Base-by-base conservation (phyloP, 2,797 vertebrate genomes). In the Cephalopachus bancanus region DNA sequence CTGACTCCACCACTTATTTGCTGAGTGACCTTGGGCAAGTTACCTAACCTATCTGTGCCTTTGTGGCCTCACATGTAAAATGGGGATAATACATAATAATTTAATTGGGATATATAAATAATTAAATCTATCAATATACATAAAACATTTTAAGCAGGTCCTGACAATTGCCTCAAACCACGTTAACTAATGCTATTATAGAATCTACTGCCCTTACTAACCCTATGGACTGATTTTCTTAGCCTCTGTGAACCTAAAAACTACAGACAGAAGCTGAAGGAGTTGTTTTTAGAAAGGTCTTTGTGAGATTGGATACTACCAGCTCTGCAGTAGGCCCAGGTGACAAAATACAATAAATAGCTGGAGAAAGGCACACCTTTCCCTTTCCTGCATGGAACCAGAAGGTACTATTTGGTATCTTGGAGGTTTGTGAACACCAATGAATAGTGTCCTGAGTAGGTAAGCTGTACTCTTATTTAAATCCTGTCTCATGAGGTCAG, bases 11-110 rank as follows among this genome's bases (percentile, higher is more conserved):
- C 10, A 59, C 30, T 90, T 94, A 91, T 9, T 89, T 93, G 79
- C n/a, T 62, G 16, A 91, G 28, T 85, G 51, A 89, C 6, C 64
- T 92, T 83, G 37, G 53, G 17, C 17, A 95, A 97, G 28, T 75
- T 51, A 33, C 30, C 59, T 51, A 79, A 78, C 24, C 14, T 90
- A 89, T 92, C 20, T 83, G 37, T 64, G 59, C 24, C n/a, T 84
- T n/a, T 87, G 11, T 64, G 83, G 64, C 33, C 26, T 83, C 57
- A 86, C 19, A 33, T 55, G 24, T 49, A 71, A 94, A 83, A 87
- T 57, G 11, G 4, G 62, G 15, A 67, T 51, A 81, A 20, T 60
- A 79, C 79, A 10, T 69, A 19, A 4, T 83, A 67, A 28, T 26
- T 57, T 84, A 28, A 65, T 9, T 88, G 60, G 44, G 9, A 69